Conservation (phyloP, 1,140 invertebrate genomes). For the Sipha flava region DNA sequence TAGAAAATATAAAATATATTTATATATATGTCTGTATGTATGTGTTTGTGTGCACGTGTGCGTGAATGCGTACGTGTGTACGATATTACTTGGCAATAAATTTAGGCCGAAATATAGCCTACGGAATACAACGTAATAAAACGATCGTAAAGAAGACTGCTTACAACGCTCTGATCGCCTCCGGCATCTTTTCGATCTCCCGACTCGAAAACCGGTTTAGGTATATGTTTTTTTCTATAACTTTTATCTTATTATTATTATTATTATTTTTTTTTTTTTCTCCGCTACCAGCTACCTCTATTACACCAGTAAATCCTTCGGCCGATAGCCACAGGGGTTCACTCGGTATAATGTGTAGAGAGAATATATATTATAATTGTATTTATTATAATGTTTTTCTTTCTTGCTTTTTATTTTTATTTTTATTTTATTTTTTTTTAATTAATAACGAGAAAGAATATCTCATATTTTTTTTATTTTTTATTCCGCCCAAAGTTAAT, state of each 20-base stretch:
- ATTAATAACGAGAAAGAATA: neutral
- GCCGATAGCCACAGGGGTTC: slow-evolving; percentile 9
- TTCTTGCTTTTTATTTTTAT: too few relatives aligned
- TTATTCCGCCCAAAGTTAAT: neutral
- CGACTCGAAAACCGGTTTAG: slow-evolving; percentile 15
- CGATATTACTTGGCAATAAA: slow-evolving; percentile 1
- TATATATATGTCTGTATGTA: neutral
- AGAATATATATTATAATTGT: neutral
- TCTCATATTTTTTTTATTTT: neutral
- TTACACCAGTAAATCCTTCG: slow-evolving; percentile 23
- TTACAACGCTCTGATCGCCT: neutral
- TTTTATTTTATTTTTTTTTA: neutral
- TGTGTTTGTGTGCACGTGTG: too few relatives aligned
- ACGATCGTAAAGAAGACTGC: slow-evolving; percentile 12
- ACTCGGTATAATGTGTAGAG: neutral
- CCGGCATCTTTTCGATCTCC: slow-evolving; percentile 11
- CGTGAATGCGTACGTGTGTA: too few relatives aligned
- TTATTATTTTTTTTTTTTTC: slow-evolving; percentile 5
- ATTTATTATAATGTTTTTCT: neutral
- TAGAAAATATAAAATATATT: neutral
- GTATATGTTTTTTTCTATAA: neutral
- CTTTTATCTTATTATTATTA: neutral
- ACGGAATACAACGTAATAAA: slow-evolving; percentile 25
- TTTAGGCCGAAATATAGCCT: neutral
- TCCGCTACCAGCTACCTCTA: slow-evolving; percentile 4